A percentile compares a stretch with the other conserved stretches of the same genome.
Conservation (phyloP, 2,797 vertebrate species). For the Pseudochirops corinnae region DNA sequence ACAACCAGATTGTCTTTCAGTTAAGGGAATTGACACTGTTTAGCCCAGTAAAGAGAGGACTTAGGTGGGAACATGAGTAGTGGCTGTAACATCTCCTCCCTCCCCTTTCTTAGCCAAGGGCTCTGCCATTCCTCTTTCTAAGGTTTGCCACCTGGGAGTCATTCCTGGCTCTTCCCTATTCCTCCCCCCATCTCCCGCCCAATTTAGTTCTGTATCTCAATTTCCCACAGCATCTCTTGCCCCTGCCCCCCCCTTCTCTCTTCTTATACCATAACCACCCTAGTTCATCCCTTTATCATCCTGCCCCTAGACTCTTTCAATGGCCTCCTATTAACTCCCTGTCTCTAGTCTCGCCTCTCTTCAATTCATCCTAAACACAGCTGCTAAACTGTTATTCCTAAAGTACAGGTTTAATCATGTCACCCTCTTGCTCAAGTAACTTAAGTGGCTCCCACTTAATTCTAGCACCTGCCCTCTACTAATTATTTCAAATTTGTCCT, state of each 20-base stretch:
- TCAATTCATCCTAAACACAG: background rate
- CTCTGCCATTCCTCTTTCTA: background rate
- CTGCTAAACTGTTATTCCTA: background rate
- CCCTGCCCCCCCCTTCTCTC: background rate
- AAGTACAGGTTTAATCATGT: background rate
- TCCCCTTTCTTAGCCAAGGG: background rate
- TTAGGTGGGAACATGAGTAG: background rate
- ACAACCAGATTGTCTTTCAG: background rate
- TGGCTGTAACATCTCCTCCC: background rate
- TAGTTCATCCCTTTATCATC: background rate
- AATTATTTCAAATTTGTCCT: background rate
- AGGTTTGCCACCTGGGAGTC: background rate
- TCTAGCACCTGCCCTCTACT: background rate
- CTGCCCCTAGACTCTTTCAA: background rate
- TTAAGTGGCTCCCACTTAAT: background rate
- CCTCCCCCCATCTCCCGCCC: rapidly evolving
- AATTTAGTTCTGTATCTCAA: background rate
- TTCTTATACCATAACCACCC: background rate
- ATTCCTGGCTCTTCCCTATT: background rate
- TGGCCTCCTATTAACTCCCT: background rate
- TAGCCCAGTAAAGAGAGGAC: background rate
- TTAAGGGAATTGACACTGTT: background rate
- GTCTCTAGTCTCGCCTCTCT: background rate
- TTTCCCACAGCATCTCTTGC: background rate
- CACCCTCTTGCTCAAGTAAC: background rate